A percentile compares a stretch with the other conserved stretches of the same genome.
phyloP scores from a whole-genome alignment of 1,140 invertebrate genomes.

The Cotesia glomerata region DNA sequence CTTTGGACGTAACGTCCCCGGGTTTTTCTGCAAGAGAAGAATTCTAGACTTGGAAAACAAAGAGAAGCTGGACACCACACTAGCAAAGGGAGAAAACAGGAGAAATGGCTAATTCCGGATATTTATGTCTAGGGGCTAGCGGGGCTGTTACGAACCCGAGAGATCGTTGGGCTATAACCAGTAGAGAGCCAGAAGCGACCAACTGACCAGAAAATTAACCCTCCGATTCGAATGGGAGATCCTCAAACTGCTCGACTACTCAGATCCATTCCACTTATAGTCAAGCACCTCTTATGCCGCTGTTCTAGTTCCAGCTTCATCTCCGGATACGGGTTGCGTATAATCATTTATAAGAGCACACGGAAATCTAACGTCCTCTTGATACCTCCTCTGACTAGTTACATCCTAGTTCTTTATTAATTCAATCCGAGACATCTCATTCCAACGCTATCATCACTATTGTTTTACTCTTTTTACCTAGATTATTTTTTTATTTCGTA shows the following conservation, averaged over 20 bases:
- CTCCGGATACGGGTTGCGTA: not conserved
- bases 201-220: slow-evolving; percentile 67
- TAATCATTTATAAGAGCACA: not conserved
- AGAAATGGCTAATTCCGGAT: slow-evolving; percentile 66
- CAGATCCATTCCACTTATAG: slow-evolving; percentile 38
- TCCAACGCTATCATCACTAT: not conserved
- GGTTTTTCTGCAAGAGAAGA: slow-evolving; percentile 3
- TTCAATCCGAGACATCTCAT: slow-evolving; percentile 26
- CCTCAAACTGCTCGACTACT: slow-evolving; percentile 37
- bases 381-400: too few species aligned
- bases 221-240: slow-evolving; percentile 56
- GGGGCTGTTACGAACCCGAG: slow-evolving; percentile 60
- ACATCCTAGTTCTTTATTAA: slow-evolving; percentile 41
- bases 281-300: slow-evolving; percentile 10
- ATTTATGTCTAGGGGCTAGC: slow-evolving; percentile 62
- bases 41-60: slow-evolving; percentile 32
- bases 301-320: not conserved
- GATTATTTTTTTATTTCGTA: not conserved
- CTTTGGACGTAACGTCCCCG: not conserved
- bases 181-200: slow-evolving; percentile 62
- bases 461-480: not conserved
- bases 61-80: slow-evolving; percentile 9
- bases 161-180: slow-evolving; percentile 60
- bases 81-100: slow-evolving; percentile 49
- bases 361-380: slow-evolving; percentile 2